Percentiles rank a stretch among this genome's conserved stretches.
Evolutionary conservation across 2,888 invertebrate species (phyloP).

Genomic region (Zonitis immaculata): DNA sequence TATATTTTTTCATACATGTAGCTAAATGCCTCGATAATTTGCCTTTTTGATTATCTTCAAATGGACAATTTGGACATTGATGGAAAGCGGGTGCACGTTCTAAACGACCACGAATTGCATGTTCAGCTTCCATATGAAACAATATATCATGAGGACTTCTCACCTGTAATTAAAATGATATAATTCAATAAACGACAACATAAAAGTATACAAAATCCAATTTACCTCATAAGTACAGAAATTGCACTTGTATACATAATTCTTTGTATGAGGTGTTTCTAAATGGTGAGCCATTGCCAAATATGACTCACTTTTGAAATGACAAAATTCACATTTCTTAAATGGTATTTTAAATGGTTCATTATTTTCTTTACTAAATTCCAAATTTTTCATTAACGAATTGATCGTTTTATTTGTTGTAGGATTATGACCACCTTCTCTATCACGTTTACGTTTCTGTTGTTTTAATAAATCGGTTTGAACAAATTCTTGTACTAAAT

Average conservation of each 20-base stretch:
- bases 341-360: constrained; percentile 63
- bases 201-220: no score
- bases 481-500: constrained; percentile 87
- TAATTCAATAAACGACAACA: constrained; percentile 51
- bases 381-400: constrained; percentile 78
- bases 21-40: constrained; percentile 83
- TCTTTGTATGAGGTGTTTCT: constrained; percentile 88
- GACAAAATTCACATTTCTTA: constrained; percentile 84
- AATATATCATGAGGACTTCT: constrained; percentile 83
- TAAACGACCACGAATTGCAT: constrained; percentile 75
- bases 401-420: constrained; percentile 73
- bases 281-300: constrained; percentile 81
- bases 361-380: constrained; percentile 81
- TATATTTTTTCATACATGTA: constrained; percentile 85
- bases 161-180: constrained; percentile 58
- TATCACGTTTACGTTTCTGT: constrained; percentile 78
- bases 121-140: constrained; percentile 88
- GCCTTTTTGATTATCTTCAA: constrained; percentile 89
- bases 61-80: constrained; percentile 90
- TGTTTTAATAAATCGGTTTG: constrained; percentile 87
- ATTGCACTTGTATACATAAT: constrained; percentile 74
- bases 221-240: constrained; percentile 38
- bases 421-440: constrained; percentile 62
- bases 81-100: constrained; percentile 83
- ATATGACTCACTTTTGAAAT: constrained; percentile 82